Evolutionary conservation across 2,797 vertebrate genomes (phyloP).

Genomic region (Stomatorhinus walkeri): DNA sequence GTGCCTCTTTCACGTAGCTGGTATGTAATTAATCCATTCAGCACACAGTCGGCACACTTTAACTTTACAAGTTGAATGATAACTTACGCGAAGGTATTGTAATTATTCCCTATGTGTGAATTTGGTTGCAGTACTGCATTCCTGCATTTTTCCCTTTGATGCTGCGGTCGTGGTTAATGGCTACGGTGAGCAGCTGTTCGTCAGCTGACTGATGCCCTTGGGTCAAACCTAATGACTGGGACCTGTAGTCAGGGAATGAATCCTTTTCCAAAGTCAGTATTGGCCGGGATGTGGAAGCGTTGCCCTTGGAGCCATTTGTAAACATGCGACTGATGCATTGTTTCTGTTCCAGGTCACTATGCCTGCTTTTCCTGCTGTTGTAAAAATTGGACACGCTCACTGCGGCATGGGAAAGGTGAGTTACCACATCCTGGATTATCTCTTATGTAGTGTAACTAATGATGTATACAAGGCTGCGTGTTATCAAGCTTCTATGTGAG

Average conservation of each 20-base stretch:
- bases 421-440: background rate
- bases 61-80: background rate
- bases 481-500: background rate
- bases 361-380: conserved; percentile 91
- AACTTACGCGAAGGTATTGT: background rate
- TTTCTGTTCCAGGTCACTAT: conserved; percentile 73
- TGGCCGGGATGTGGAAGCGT: background rate
- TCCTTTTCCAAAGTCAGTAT: background rate
- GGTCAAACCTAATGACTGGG: background rate
- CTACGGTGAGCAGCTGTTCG: background rate
- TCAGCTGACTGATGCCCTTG: background rate
- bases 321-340: background rate
- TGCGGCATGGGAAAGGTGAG: conserved; percentile 94
- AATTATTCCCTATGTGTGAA: background rate
- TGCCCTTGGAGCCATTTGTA: background rate
- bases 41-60: background rate
- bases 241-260: background rate
- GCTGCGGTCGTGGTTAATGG: too few relatives aligned
- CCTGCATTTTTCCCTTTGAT: background rate
- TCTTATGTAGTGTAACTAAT: background rate
- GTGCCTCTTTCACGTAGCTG: background rate
- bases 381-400: conserved; percentile 98
- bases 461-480: background rate
- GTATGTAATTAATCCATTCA: background rate
- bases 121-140: background rate